Conservation (phyloP, 92 coral and sea anemone genomes). For the Palythoa heliodiscus region DNA sequence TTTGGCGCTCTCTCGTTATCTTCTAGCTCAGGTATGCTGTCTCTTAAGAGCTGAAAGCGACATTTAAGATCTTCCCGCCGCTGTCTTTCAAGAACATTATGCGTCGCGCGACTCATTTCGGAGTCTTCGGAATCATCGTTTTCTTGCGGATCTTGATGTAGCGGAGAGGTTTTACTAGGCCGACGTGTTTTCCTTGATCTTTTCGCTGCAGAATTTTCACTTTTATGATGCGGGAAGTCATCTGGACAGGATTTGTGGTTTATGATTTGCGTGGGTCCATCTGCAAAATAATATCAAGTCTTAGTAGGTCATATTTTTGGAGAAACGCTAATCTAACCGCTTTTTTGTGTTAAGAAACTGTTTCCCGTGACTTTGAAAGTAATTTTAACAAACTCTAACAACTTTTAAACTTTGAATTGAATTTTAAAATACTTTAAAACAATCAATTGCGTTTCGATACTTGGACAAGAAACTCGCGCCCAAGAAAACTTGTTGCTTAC, state of each 20-base stretch:
- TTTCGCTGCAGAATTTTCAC: conserved; percentile 58
- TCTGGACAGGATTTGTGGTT: conserved; percentile 50
- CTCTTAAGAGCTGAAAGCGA: conserved; percentile 89
- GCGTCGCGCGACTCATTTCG: conserved; percentile 98
- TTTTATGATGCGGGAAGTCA: conserved; percentile 71
- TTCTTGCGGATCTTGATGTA: conserved; percentile 68
- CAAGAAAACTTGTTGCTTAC: not conserved
- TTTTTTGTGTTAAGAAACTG: not conserved
- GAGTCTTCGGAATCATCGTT: conserved; percentile 97
- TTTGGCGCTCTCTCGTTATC: conserved; percentile 98
- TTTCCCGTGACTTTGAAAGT: conserved; percentile 2
- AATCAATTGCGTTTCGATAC: not conserved
- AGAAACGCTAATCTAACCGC: not conserved
- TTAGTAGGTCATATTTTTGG: not conserved
- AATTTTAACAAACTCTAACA: not conserved
- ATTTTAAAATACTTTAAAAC: conserved; percentile 8
- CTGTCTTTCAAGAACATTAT: conserved; percentile 91
- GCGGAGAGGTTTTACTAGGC: conserved; percentile 78
- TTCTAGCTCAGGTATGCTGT: conserved; percentile 93
- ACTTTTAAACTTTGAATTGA: not conserved
- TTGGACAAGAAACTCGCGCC: not conserved
- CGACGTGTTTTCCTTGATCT: conserved; percentile 83
- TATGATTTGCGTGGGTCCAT: conserved; percentile 61
- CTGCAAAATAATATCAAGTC: conserved; percentile 38
- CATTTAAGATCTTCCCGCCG: conserved; percentile 95